Evolutionary conservation across 2,797 vertebrate species (phyloP).

Genomic region (Amniataba percoides): DNA sequence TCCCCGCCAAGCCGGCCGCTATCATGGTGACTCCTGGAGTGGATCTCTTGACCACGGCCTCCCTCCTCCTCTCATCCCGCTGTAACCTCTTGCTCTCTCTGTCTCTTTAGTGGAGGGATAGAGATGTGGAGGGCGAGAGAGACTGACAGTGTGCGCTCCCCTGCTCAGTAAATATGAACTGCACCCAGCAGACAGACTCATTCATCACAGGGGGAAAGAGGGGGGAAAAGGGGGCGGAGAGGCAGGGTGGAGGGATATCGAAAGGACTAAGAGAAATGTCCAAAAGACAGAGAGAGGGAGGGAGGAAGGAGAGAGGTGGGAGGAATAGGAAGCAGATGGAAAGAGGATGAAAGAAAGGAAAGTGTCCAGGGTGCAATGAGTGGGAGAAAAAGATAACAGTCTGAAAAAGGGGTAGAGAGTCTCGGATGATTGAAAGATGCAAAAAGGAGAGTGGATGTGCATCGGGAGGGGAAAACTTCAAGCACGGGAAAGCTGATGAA

Average conservation of each 20-base stretch:
- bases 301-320: slow-evolving; percentile 72
- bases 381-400: slow-evolving; percentile 76
- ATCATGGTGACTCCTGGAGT: slow-evolving; percentile 58
- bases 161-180: slow-evolving; percentile 91
- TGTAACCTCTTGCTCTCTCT: slow-evolving; percentile 86
- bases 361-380: slow-evolving; percentile 77
- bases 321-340: slow-evolving; percentile 81
- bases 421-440: slow-evolving; percentile 74
- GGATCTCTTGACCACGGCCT: slow-evolving; percentile 71
- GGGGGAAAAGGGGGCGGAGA: slow-evolving; percentile 62
- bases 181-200: slow-evolving; percentile 88
- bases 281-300: slow-evolving; percentile 71
- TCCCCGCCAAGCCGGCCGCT: slow-evolving; percentile 55
- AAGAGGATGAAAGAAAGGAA: slow-evolving; percentile 81
- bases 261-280: slow-evolving; percentile 80
- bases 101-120: slow-evolving; percentile 87
- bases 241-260: slow-evolving; percentile 48
- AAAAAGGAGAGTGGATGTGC: slow-evolving; percentile 73
- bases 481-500: slow-evolving; percentile 66
- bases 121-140: slow-evolving; percentile 88
- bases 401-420: slow-evolving; percentile 64
- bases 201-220: slow-evolving; percentile 87
- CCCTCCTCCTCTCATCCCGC: slow-evolving; percentile 75
- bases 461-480: slow-evolving; percentile 58
- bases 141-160: slow-evolving; percentile 88